Evolutionary conservation across 2,113 vertebrate genomes (phyloP).

Genomic region (Odocoileus hemionus): DNA sequence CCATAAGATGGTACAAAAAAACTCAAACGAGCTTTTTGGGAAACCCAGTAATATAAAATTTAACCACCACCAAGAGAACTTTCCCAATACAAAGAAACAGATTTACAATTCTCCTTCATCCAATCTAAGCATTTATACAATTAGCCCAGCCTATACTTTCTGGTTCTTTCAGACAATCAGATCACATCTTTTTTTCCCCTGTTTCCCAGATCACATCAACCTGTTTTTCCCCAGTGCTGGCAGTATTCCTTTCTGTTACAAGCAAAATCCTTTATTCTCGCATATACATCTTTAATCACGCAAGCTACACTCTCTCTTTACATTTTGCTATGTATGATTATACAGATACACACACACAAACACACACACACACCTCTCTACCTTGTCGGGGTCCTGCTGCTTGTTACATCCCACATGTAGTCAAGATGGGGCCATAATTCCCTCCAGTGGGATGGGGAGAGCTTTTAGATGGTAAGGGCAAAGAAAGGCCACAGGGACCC

Average conservation of each 20-base stretch:
- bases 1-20: not conserved
- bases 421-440: not conserved
- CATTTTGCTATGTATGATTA: not conserved
- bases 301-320: not conserved
- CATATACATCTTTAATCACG: not conserved
- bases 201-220: not conserved
- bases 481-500: not conserved
- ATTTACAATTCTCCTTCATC: conserved; percentile 8
- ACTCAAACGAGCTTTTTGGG: not conserved
- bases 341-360: not conserved
- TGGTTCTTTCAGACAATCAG: not conserved
- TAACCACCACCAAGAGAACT: not conserved
- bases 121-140: not conserved
- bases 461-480: not conserved
- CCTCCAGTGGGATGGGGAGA: not conserved
- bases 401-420: not conserved
- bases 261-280: not conserved
- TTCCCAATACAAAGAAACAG: conserved; percentile 31
- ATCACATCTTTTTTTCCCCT: not conserved
- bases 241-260: not conserved
- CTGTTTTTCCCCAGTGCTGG: not conserved
- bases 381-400: not conserved
- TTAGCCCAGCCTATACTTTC: not conserved
- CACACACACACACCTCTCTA: not conserved
- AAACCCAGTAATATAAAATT: not conserved